Evolutionary conservation across 2,888 invertebrate genomes (phyloP).

Genomic region (Hypena proboscidalis): DNA sequence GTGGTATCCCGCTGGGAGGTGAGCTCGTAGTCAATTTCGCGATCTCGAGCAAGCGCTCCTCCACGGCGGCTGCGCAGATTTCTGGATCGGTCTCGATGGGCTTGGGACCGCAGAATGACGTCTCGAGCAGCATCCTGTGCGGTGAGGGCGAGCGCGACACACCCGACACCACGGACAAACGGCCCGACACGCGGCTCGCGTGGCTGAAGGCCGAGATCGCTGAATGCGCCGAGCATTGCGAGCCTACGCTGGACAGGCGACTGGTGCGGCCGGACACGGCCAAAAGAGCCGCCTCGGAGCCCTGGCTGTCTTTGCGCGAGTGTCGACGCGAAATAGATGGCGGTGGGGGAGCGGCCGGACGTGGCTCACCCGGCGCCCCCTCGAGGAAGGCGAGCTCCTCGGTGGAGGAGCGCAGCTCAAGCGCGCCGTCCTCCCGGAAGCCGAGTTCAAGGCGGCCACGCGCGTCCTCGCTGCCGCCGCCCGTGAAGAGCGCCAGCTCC

Average conservation of each 20-base stretch:
- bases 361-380: conserved; percentile 60
- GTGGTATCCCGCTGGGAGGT: conserved; percentile 21
- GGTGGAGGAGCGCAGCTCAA: conserved; percentile 93
- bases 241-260: conserved; percentile 89
- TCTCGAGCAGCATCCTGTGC: conserved; percentile 95
- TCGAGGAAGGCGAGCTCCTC: conserved; percentile 95
- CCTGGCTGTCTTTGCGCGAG: conserved; percentile 90
- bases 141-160: conserved; percentile 92
- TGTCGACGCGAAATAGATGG: conserved; percentile 76
- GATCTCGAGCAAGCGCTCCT: conserved; percentile 74
- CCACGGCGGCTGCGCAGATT: conserved; percentile 76
- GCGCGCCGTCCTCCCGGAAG: conserved; percentile 91
- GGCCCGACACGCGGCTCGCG: conserved; percentile 65
- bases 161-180: conserved; percentile 81
- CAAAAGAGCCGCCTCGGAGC: conserved; percentile 91
- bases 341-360: conserved; percentile 38
- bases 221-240: conserved; percentile 89
- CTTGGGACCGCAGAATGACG: conserved; percentile 95
- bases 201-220: conserved; percentile 61
- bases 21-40: conserved; percentile 53
- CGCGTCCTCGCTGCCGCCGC: conserved; percentile 57
- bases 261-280: conserved; percentile 92
- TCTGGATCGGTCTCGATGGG: conserved; percentile 86
- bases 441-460: conserved; percentile 76
- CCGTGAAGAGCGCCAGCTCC: conserved; percentile 92